Base-by-base conservation (phyloP, 2,888 invertebrate genomes). In the Limulus polyphemus region DNA sequence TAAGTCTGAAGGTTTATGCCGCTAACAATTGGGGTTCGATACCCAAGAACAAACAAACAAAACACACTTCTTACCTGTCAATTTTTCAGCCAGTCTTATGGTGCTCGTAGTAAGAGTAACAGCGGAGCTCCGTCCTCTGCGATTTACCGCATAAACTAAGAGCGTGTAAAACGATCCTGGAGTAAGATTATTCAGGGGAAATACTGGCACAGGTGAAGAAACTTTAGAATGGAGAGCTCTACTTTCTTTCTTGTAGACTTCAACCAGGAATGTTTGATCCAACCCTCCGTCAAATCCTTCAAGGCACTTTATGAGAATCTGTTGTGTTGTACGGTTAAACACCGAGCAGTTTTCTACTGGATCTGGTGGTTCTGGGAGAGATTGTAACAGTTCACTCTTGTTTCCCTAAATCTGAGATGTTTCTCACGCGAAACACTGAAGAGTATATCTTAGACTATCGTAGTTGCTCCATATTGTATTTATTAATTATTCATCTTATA, bases 201-300 rank as follows among this genome's bases (percentile, higher is more conserved):
- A 70, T 32, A 57, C 58, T 32, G 70, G 69, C 1, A 90, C 87
- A 16, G 61, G 57, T 46, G 62, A 49, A 11, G 61, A 60, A 12
- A 67, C 59, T 54, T 64, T 64, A 32, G 64, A 60, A 47, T 65
- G 54, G 12, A 64, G 55, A 47, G 60, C 60, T 12, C 67, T 63
- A 10, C 59, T 50, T 52, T 67, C 67, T 17, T 71, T 63, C 58
- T 75, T 74, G 58, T 83, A 80, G 47, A 91, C 85, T 80, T 91
- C 90, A 46, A 91, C 77, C 60, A 88, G 81, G 75, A 92, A 92
- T 5, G 85, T 84, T 75, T 92, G 91, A 1, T 87, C 84, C 72
- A 92, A 81, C 7, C 92, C 92, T 10, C 91, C 92, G 74, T 91
- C 90, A 77, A 91, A 92, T 0, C 91, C 91, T 75, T 90, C 90